A percentile compares a stretch with the other conserved stretches of the same genome.
These are phyloP conservation scores for Caenorhabditis briggsae DNA, from an alignment of 1,140 invertebrate species.

Conservation along the genomic window DNA sequence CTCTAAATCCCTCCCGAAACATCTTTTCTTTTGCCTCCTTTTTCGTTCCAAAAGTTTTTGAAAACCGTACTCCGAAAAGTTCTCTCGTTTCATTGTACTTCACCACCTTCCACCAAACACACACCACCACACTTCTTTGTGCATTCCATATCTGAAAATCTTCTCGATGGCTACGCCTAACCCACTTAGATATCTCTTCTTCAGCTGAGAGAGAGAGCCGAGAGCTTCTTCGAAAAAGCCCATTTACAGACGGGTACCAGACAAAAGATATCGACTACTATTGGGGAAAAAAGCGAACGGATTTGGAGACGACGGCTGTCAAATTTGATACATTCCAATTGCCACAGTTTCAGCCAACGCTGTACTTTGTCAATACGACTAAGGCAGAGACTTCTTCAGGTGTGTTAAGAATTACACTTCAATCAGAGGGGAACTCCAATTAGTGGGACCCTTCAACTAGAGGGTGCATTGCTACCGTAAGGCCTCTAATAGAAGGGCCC, in stretches of 20 bases:
- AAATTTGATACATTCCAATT: constrained; percentile 71
- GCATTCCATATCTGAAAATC: constrained; percentile 8
- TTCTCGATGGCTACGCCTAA: constrained; percentile 22
- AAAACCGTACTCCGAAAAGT: not conserved
- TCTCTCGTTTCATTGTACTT: constrained; percentile 32
- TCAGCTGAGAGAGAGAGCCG: not conserved
- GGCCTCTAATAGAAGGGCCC: too few species aligned
- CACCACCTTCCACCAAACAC: not conserved
- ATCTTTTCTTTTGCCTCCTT: constrained; percentile 13
- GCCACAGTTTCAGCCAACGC: constrained; percentile 73
- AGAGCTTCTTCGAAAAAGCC: not conserved
- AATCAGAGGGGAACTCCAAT: too few species aligned
- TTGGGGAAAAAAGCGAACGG: constrained; percentile 67
- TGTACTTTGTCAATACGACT: constrained; percentile 74
- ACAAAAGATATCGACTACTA: constrained; percentile 69
- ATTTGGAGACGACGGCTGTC: constrained; percentile 66
- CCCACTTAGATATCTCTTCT: not conserved
- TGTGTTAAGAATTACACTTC: constrained; percentile 56
- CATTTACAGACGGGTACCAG: constrained; percentile 69
- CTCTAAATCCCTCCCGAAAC: constrained; percentile 29
- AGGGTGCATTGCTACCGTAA: too few species aligned
- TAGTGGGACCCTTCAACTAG: too few species aligned
- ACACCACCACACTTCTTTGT: constrained; percentile 1
- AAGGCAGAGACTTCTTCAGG: constrained; percentile 75
- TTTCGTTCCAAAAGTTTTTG: not conserved